These are phyloP conservation scores for Dipodomys merriami DNA, from an alignment of 2,113 vertebrate genomes.

Conservation along the genomic window DNA sequence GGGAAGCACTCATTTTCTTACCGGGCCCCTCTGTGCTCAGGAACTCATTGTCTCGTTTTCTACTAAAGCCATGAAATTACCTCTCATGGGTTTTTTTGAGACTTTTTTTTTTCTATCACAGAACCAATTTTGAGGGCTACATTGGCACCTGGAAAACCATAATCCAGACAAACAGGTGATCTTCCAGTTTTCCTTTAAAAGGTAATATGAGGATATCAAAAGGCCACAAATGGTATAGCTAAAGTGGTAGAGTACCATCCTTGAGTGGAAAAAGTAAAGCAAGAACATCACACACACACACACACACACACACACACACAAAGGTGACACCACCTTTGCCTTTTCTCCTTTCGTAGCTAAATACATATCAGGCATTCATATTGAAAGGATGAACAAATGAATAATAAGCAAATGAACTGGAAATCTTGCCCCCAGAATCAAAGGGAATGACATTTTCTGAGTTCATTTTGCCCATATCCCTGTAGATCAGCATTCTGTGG, in stretches of 20 bases:
- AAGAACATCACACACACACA: no score
- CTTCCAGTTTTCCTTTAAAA: slow-evolving; percentile 8
- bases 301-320: no score
- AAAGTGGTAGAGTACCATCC: no score
- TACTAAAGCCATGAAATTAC: background rate
- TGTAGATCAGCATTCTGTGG: no score
- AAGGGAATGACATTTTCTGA: background rate
- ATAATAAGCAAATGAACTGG: background rate
- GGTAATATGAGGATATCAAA: no score
- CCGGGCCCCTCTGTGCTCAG: background rate
- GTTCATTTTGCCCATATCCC: background rate
- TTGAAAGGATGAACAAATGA: background rate
- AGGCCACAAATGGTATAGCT: no score
- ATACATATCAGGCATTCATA: background rate
- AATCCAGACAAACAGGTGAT: background rate
- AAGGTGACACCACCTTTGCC: background rate
- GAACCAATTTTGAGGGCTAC: background rate
- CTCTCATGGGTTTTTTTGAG: background rate
- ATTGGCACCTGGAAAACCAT: background rate
- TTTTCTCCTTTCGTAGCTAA: background rate
- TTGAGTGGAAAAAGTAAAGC: no score
- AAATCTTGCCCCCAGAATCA: background rate
- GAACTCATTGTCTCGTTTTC: background rate
- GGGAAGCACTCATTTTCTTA: background rate
- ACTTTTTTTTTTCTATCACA: background rate